Conservation (phyloP, 2,888 invertebrate genomes). For the Caenorhabditis zanzibari region DNA sequence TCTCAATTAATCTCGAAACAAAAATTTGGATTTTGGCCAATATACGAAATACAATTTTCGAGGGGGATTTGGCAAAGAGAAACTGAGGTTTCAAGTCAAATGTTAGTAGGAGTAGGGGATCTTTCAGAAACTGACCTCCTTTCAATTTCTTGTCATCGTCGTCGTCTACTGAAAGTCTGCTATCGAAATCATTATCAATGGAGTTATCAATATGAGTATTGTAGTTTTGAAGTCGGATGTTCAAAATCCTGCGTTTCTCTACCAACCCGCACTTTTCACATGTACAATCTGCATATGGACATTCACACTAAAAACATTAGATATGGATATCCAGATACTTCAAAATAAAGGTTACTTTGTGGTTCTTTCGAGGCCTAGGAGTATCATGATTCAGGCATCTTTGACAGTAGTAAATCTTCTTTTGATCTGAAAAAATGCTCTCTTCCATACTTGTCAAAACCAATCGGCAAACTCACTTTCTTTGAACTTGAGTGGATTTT, state of each 20-base stretch:
- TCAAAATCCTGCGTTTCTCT: slow-evolving; percentile 76
- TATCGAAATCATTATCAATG: slow-evolving; percentile 46
- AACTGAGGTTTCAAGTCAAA: background rate
- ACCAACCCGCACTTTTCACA: slow-evolving; percentile 77
- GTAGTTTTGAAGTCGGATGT: slow-evolving; percentile 73
- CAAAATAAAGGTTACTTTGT: slow-evolving; percentile 69
- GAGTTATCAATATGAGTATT: slow-evolving; percentile 55
- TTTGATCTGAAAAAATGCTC: slow-evolving; percentile 58
- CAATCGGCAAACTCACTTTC: slow-evolving; percentile 28
- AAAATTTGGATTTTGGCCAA: slow-evolving; percentile 20
- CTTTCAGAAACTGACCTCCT: slow-evolving; percentile 69
- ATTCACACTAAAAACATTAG: slow-evolving; percentile 69
- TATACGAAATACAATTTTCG: slow-evolving; percentile 32
- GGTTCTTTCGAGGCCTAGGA: slow-evolving; percentile 80
- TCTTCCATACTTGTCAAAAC: background rate
- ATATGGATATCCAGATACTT: background rate
- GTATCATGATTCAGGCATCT: slow-evolving; percentile 81
- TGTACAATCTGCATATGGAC: slow-evolving; percentile 75
- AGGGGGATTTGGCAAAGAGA: background rate
- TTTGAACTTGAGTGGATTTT: background rate
- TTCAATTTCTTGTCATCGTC: slow-evolving; percentile 65
- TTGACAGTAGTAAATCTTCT: slow-evolving; percentile 82
- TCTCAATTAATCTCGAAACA: slow-evolving; percentile 33
- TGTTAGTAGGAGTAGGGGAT: slow-evolving; percentile 17
- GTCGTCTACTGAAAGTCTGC: slow-evolving; percentile 37